phyloP scores from a whole-genome alignment of 2,797 vertebrate genomes.

The Microhierax caerulescens region DNA sequence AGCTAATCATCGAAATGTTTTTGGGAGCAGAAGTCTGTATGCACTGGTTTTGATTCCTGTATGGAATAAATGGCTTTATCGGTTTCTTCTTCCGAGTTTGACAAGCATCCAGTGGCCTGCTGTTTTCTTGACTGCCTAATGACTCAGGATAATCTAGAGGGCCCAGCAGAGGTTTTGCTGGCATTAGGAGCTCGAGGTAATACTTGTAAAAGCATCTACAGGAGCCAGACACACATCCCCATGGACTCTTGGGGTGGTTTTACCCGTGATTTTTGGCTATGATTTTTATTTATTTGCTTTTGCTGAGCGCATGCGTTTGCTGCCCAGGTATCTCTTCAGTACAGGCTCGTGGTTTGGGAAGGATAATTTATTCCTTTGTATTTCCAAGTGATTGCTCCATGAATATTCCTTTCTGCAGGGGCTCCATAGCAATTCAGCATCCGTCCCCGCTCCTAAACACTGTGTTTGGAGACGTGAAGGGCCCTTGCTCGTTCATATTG shows the following conservation, averaged over 20 bases:
- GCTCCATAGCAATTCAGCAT: accelerated
- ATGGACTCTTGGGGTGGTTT: not conserved
- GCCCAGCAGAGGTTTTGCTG: not conserved
- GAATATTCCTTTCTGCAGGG: not conserved
- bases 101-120: not conserved
- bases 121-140: not conserved
- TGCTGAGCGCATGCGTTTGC: accelerated
- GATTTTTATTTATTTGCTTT: not conserved
- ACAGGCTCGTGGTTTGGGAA: not conserved
- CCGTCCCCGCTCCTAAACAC: accelerated
- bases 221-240: not conserved
- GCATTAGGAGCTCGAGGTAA: not conserved
- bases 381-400: not conserved
- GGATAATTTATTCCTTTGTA: not conserved
- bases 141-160: not conserved
- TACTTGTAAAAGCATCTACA: not conserved
- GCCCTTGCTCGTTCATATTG: not conserved
- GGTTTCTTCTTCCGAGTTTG: not conserved
- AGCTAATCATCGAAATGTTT: not conserved
- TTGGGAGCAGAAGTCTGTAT: not conserved
- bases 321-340: not conserved
- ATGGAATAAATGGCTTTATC: not conserved
- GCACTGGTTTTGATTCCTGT: not conserved
- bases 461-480: not conserved
- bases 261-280: not conserved